Evolutionary conservation across 2,797 vertebrate genomes (phyloP).

Genomic region (Alexandromys oeconomus): DNA sequence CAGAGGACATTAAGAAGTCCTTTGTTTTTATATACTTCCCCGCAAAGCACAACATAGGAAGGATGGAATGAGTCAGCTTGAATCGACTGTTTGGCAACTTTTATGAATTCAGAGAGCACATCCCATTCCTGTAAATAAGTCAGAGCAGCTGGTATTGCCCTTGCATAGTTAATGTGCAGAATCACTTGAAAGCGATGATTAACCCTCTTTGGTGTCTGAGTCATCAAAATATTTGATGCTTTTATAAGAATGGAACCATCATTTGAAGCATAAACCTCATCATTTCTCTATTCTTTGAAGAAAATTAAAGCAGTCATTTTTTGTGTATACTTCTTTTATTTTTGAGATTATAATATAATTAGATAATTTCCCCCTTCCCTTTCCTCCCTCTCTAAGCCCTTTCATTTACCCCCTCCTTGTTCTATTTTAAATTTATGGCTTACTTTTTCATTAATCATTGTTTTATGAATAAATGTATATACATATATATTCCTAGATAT

Average conservation of each 20-base stretch:
- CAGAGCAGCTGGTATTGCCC: not conserved
- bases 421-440: not conserved
- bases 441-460: not conserved
- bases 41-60: not conserved
- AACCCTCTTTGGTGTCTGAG: not conserved
- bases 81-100: not conserved
- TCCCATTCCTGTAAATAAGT: not conserved
- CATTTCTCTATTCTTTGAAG: not conserved
- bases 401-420: not conserved
- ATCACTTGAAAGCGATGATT: not conserved
- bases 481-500: not conserved
- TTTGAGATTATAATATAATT: not conserved
- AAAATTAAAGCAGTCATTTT: not conserved
- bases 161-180: not conserved
- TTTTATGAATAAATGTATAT: not conserved
- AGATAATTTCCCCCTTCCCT: not conserved
- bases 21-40: not conserved
- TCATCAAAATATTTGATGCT: conserved; percentile 31
- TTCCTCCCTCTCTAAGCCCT: not conserved
- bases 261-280: conserved; percentile 26
- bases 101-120: not conserved
- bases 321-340: not conserved
- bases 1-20: not conserved
- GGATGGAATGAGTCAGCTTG: not conserved
- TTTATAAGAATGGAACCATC: not conserved